Percentiles rank a stretch among this genome's conserved stretches.
Evolutionary conservation across 2,888 invertebrate species (phyloP).

Genomic region (Dicranocentrus wangi): DNA sequence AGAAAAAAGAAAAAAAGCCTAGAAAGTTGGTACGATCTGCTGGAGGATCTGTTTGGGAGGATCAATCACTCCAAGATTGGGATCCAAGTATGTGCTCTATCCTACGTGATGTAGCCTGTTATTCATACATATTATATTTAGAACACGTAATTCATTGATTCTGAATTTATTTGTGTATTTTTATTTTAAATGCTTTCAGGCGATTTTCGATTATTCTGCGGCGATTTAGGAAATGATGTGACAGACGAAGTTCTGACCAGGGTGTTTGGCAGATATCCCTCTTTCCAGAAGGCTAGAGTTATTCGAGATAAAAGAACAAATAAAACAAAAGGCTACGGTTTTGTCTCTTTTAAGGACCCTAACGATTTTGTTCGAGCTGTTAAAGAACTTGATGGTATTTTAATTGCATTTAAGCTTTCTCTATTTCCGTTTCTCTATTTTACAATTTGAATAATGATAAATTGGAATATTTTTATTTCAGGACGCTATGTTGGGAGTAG

Average conservation of each 20-base stretch:
- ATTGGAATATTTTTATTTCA: constrained; percentile 75
- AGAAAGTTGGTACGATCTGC: constrained; percentile 90
- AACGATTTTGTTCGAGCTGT: constrained; percentile 98
- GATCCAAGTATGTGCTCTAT: constrained; percentile 80
- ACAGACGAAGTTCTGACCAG: constrained; percentile 97
- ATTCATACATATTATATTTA: too few species aligned
- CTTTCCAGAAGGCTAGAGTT: constrained; percentile 95
- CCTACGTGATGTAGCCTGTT: too few species aligned
- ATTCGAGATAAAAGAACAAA: constrained; percentile 96
- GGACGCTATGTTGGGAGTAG: constrained; percentile 98
- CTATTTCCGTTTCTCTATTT: background rate
- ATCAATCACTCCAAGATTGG: constrained; percentile 94
- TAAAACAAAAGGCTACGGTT: constrained; percentile 99
- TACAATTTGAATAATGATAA: too few species aligned
- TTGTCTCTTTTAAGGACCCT: constrained; percentile 98
- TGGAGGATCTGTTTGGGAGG: constrained; percentile 97
- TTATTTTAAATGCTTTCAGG: constrained; percentile 77
- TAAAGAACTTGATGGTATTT: constrained; percentile 98
- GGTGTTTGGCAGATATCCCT: constrained; percentile 94
- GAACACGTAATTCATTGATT: too few species aligned
- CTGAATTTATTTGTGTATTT: too few species aligned
- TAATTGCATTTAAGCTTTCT: background rate
- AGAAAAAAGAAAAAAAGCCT: constrained; percentile 78
- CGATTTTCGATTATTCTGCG: constrained; percentile 98
- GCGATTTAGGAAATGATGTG: constrained; percentile 99